Base-by-base conservation (phyloP, 2,888 invertebrate species). In the Steinernema scapterisci region DNA sequence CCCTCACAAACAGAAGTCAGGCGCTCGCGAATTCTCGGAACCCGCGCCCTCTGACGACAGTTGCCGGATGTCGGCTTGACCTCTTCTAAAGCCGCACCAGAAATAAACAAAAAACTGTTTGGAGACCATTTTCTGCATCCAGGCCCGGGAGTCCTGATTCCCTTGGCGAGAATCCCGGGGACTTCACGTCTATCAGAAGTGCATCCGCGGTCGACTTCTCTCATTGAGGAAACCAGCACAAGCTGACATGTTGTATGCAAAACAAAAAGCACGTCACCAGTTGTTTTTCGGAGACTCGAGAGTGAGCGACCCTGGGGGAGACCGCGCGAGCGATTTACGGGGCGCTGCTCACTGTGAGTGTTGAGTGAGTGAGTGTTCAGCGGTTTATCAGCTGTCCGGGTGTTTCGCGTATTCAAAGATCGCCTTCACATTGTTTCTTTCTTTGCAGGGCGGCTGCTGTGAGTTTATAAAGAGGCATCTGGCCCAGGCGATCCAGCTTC, bases 11-110 rank as follows among this genome's bases (percentile, higher is more conserved):
- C 63, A 63, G 63, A 16, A 63, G 38, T 27, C 63, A 63, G 63
- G 63, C 63, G 63, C 16, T 31, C 31, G 63, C 63, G n/a, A 63
- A 31, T 63, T 63, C 31, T 31, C 63, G 63, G 63, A 63, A 63
- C 9, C 21, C 54, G 63, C 27, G 31, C 31, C 63, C 63, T 5
- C 48, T 48, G 63, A 31, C 63, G 63, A 63, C 63, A 63, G 63
- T 63, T 63, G 63, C 25, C 31, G 11, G 23, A 27, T 11, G 51
- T 51, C 51, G 54, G 54, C 54, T 9, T 23, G 54, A 19, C 21
- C 38, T 25, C 31, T 16, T 13, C 31, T 19, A 7, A 16, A n/a
- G 16, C 13, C 48, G 48, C 16, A 48, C 5, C 16, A 19, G 13
- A 13, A 48, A 48, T 16, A 48, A 48, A 48, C 48, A 48, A 48